These are phyloP conservation scores for Drosophila busckii DNA, from an alignment of 1,140 invertebrate species.

Conservation along the genomic window DNA sequence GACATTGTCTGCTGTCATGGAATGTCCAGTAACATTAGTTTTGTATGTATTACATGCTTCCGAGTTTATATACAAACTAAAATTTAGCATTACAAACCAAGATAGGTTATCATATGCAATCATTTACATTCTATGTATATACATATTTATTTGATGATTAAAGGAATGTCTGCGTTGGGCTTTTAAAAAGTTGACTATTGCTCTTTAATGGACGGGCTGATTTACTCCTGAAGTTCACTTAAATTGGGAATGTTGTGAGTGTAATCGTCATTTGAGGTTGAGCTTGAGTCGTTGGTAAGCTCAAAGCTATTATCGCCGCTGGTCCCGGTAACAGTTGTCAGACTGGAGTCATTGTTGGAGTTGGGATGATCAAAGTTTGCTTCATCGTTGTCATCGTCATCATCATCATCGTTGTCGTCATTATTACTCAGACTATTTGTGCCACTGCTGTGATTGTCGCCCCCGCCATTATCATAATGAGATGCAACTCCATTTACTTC, in stretches of 20 bases:
- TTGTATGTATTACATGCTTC: too few relatives aligned
- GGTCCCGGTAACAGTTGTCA: slow-evolving; percentile 72
- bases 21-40: too few relatives aligned
- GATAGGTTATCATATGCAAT: slow-evolving; percentile 17
- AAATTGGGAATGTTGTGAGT: slow-evolving; percentile 62
- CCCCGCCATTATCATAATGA: background rate
- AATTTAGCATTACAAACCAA: slow-evolving; percentile 20
- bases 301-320: slow-evolving; percentile 77
- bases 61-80: too few relatives aligned
- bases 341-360: slow-evolving; percentile 73
- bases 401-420: slow-evolving; percentile 43
- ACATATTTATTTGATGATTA: slow-evolving; percentile 20
- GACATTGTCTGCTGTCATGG: too few relatives aligned
- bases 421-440: slow-evolving; percentile 52
- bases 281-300: slow-evolving; percentile 70
- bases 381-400: slow-evolving; percentile 30
- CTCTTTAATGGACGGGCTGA: slow-evolving; percentile 31
- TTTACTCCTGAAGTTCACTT: slow-evolving; percentile 48
- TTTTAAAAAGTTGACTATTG: slow-evolving; percentile 25
- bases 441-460: slow-evolving; percentile 34
- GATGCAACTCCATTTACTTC: slow-evolving; percentile 8
- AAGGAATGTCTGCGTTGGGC: slow-evolving; percentile 46
- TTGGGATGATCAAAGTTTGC: slow-evolving; percentile 58
- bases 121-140: slow-evolving; percentile 18
- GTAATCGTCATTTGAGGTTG: slow-evolving; percentile 65